Evolutionary conservation across 2,888 invertebrate genomes (phyloP).

Genomic region (Thymelicus lineola): DNA sequence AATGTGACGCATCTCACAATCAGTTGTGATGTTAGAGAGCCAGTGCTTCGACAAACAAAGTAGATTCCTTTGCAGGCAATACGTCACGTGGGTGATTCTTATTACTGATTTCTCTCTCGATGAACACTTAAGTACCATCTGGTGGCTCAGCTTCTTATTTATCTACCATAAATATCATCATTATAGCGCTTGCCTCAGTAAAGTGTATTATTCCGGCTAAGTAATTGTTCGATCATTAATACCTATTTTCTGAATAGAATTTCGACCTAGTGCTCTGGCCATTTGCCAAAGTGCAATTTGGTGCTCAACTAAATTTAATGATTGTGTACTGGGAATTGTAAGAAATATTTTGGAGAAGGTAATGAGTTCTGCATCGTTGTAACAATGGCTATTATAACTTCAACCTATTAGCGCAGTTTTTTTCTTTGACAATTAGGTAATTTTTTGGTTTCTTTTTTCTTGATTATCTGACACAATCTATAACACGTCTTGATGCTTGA

Average conservation of each 20-base stretch:
- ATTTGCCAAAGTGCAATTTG: conserved; percentile 37
- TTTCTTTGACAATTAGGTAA: no score
- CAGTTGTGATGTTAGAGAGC: no score
- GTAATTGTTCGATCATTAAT: conserved; percentile 34
- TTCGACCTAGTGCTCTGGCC: conserved; percentile 22
- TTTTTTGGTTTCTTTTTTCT: no score
- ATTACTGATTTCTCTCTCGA: no score
- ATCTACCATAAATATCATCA: not conserved
- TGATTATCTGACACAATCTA: no score
- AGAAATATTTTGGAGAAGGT: conserved; percentile 7
- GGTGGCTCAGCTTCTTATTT: no score
- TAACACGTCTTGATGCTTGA: no score
- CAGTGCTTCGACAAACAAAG: no score
- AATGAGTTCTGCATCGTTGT: not conserved
- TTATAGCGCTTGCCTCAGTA: not conserved
- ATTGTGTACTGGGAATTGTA: conserved; percentile 11
- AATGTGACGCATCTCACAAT: no score
- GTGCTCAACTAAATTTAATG: conserved; percentile 37
- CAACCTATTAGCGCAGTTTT: not conserved
- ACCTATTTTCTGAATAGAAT: conserved; percentile 34
- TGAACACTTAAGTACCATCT: no score
- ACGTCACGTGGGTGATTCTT: no score
- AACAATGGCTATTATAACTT: not conserved
- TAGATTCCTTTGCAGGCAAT: no score
- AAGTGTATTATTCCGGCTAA: conserved; percentile 6